phyloP scores from a whole-genome alignment of 2,113 vertebrate genomes.

The Podarcis muralis region DNA sequence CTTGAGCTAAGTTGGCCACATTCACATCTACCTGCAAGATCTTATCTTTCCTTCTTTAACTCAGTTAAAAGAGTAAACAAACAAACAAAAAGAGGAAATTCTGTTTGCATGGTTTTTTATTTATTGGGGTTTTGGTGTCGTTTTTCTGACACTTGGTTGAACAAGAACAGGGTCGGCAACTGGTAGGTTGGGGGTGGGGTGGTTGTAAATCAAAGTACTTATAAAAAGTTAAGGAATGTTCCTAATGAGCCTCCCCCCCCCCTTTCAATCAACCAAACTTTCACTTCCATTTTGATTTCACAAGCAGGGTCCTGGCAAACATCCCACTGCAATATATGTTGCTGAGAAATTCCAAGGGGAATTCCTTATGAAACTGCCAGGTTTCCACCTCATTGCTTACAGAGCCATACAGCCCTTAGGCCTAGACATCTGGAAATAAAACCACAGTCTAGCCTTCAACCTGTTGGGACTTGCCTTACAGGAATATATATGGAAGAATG shows the following conservation, averaged over 20 bases:
- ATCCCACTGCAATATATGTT: conserved; percentile 63
- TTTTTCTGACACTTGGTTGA: not conserved
- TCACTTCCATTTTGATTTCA: conserved; percentile 63
- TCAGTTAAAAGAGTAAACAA: not conserved
- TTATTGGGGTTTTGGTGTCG: not conserved
- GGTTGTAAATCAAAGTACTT: conserved; percentile 3
- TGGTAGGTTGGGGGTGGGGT: not conserved
- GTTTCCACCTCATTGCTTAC: conserved; percentile 21
- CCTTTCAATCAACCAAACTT: conserved; percentile 40
- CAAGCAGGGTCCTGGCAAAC: conserved; percentile 57
- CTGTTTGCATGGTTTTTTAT: not conserved
- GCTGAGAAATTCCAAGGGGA: conserved; percentile 62
- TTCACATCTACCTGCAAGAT: not conserved
- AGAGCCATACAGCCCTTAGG: conserved; percentile 8
- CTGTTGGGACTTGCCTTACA: conserved; percentile 14
- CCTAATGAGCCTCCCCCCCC: conserved; percentile 14
- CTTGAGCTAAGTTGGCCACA: not conserved
- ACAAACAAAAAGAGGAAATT: rapidly evolving
- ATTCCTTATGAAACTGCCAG: conserved; percentile 22
- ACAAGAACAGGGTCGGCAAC: not conserved
- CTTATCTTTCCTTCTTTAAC: not conserved
- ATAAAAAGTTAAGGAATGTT: conserved; percentile 3
- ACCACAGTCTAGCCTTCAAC: conserved; percentile 35
- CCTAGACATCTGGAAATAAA: conserved; percentile 34
- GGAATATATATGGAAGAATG: conserved; percentile 5